These are phyloP conservation scores for Mormyrus iriodes DNA, from an alignment of 2,113 vertebrate genomes.

Conservation along the genomic window DNA sequence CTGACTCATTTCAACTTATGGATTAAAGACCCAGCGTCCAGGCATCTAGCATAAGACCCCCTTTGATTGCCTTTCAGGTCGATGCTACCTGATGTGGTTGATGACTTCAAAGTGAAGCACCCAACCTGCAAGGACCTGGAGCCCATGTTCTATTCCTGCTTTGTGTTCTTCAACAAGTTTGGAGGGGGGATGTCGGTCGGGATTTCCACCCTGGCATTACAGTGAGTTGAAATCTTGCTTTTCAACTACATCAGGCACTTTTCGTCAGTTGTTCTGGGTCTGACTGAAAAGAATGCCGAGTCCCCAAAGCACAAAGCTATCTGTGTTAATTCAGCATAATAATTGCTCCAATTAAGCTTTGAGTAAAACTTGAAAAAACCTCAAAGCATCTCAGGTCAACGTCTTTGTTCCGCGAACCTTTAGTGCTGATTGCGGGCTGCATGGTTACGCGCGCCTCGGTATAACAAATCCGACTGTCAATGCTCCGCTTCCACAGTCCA, in stretches of 20 bases:
- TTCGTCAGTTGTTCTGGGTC: not conserved
- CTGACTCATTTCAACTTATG: not conserved
- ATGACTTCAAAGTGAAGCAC: slow-evolving; percentile 58
- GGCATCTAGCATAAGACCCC: not conserved
- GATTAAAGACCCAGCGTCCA: not conserved
- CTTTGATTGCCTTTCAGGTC: slow-evolving; percentile 43
- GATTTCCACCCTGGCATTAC: slow-evolving; percentile 48
- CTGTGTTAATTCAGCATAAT: not conserved
- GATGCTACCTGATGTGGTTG: slow-evolving; percentile 57
- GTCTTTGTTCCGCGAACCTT: too few species aligned
- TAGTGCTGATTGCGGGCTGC: too few species aligned
- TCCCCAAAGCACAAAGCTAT: not conserved
- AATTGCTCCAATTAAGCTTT: not conserved
- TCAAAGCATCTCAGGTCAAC: not conserved
- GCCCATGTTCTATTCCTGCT: slow-evolving; percentile 59
- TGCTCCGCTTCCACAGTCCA: too few species aligned
- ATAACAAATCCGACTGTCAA: too few species aligned
- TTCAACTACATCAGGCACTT: not conserved
- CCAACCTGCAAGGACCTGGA: slow-evolving; percentile 48
- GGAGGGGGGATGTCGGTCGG: slow-evolving; percentile 50
- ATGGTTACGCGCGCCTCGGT: too few species aligned
- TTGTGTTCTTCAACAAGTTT: slow-evolving; percentile 61
- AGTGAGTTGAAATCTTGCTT: slow-evolving; percentile 44
- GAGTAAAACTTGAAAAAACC: not conserved
- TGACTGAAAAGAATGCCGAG: not conserved